Evolutionary conservation across 1,140 invertebrate genomes (phyloP), one percentile per base, ranked within the genome.

Genomic region (Rhopalosiphum padi): DNA sequence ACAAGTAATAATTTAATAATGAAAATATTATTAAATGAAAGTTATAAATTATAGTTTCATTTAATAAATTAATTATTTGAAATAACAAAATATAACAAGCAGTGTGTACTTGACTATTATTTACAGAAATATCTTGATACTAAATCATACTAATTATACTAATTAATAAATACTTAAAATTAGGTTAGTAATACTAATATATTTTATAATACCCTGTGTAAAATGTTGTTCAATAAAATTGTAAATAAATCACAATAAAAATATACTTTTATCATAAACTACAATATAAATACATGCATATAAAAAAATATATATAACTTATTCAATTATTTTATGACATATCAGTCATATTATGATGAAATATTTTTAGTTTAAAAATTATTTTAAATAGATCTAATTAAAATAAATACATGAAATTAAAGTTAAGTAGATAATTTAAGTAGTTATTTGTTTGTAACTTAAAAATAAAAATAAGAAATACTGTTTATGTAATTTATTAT

Each of bases 181-280:
- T 25, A 60, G 7, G 7, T 60, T 30, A 60, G 30, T 60, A 60
- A 60, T 90, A 90, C 37, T 90, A 41, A 43, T 87, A n/a, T 89
- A 11, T 55, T 25, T 55, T 55, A 89, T 55, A 89, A 22, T 55
- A 89, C 88, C 88, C 88, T 89, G 88, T 55, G 4, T 89, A 89
- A 41, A 41, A 53, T 89, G 55, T 55, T 55, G n/a, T 89, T 37
- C 30, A 55, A 37, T 89, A 53, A 53, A 30, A 77, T n/a, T n/a
- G 3, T 88, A 51, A n/a, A 88, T 18, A 22, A 35, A 88, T 35
- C 15, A 77, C n/a, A 77, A 77, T 35, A n/a, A 1, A 46, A 41
- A 41, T 3, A 41, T n/a, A 68, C 11, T 11, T 60, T 60, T 60
- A 55, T 25, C 25, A 55, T 55, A 55, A 55, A 55, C 46, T 41